Conservation (phyloP, 2,888 invertebrate species). For the Drosophila ezoana region DNA sequence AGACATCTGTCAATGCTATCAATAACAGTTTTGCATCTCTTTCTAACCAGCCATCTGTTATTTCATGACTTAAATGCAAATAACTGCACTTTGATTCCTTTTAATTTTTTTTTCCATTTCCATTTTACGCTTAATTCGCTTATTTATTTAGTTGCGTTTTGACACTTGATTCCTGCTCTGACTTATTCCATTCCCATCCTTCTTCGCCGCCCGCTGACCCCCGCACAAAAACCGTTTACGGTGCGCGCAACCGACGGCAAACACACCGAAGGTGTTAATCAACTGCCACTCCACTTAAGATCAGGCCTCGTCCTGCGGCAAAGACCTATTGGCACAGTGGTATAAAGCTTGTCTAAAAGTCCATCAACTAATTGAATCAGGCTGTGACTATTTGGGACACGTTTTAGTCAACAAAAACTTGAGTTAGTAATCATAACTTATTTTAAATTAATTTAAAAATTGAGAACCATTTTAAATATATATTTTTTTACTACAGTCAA, state of each 20-base stretch:
- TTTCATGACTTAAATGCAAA: constrained; percentile 3
- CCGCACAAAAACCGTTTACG: constrained; percentile 48
- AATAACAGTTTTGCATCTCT: not conserved
- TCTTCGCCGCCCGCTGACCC: constrained; percentile 12
- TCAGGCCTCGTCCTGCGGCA: constrained; percentile 23
- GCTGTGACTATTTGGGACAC: too few species aligned
- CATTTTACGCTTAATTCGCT: constrained; percentile 42
- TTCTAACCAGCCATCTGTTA: constrained; percentile 4
- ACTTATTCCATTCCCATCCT: constrained; percentile 15
- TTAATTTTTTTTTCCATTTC: constrained; percentile 3
- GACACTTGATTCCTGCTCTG: constrained; percentile 52
- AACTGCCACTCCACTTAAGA: constrained; percentile 51
- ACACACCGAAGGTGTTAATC: constrained; percentile 61
- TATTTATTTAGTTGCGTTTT: constrained; percentile 64
- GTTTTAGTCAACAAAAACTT: too few species aligned
- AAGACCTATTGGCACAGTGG: constrained; percentile 40
- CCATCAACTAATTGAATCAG: not conserved
- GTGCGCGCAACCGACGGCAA: constrained; percentile 6
- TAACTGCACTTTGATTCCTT: not conserved
- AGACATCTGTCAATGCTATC: not conserved
- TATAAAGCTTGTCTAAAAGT: not conserved
- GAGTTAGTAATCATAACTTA: too few species aligned
- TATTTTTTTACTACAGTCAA: too few species aligned
- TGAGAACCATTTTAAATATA: rapidly evolving
- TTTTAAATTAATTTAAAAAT: too few species aligned